These are phyloP conservation scores for Rotaria socialis DNA, from an alignment of 2,888 invertebrate species.

Conservation along the genomic window DNA sequence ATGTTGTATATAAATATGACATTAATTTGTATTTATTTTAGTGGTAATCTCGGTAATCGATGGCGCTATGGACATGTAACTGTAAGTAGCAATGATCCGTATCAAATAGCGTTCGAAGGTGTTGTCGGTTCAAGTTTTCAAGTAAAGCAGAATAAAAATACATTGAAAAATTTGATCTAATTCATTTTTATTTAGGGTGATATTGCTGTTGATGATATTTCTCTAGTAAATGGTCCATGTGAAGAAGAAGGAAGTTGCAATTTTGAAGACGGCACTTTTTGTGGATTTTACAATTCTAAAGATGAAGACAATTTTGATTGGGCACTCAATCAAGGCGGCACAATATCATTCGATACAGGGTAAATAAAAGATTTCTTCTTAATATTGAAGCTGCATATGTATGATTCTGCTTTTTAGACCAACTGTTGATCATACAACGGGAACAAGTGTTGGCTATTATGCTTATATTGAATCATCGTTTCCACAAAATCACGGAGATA, in stretches of 20 bases:
- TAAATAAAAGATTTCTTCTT: background rate
- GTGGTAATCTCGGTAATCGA: slow-evolving; percentile 45
- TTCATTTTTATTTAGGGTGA: slow-evolving; percentile 49
- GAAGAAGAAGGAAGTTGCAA: slow-evolving; percentile 49
- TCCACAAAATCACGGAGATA: slow-evolving; percentile 14
- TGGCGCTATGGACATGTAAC: slow-evolving; percentile 46
- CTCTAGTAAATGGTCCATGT: slow-evolving; percentile 50
- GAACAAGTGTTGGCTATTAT: slow-evolving; percentile 48
- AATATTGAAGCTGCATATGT: background rate
- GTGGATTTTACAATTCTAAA: slow-evolving; percentile 52
- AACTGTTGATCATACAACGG: slow-evolving; percentile 47
- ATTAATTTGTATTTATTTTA: slow-evolving; percentile 11
- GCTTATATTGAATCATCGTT: slow-evolving; percentile 44
- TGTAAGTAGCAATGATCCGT: background rate
- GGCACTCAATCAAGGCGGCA: slow-evolving; percentile 38
- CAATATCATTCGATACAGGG: background rate
- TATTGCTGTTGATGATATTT: slow-evolving; percentile 54
- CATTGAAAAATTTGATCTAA: too few relatives aligned
- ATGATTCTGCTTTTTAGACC: slow-evolving; percentile 4
- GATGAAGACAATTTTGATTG: slow-evolving; percentile 50
- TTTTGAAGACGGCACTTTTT: slow-evolving; percentile 52
- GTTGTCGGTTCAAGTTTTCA: slow-evolving; percentile 26
- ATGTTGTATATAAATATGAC: too few relatives aligned
- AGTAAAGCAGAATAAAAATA: background rate
- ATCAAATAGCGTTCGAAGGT: slow-evolving; percentile 14